Conservation (phyloP, 2,113 vertebrate species). For the Hippocampus barbouri region DNA sequence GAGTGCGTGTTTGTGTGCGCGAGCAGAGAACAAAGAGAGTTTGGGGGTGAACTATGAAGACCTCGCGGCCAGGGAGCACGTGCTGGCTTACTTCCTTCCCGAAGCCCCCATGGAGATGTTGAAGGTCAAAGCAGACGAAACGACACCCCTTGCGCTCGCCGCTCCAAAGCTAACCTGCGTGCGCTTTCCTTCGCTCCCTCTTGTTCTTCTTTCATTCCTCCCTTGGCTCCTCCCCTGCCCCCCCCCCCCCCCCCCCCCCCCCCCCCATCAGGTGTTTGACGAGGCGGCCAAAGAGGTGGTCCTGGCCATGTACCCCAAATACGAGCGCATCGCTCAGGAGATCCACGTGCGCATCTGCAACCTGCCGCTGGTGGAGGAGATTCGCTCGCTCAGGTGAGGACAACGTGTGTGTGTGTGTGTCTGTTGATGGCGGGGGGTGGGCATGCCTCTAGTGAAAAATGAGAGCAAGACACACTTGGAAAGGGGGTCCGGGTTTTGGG, state of each 20-base stretch:
- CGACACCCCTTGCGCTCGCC: no score
- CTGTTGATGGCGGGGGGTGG: no score
- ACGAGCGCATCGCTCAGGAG: conserved; percentile 87
- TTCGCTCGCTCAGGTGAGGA: conserved; percentile 85
- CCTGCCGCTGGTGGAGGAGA: conserved; percentile 92
- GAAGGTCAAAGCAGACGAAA: conserved; percentile 65
- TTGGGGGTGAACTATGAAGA: conserved; percentile 95
- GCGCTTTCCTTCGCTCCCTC: no score
- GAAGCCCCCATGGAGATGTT: conserved; percentile 95
- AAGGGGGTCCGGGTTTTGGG: no score
- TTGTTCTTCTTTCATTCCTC: no score
- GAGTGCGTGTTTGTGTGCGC: no score
- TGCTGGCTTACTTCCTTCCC: conserved; percentile 92
- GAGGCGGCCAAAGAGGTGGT: conserved; percentile 95
- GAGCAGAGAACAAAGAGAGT: conserved; percentile 91
- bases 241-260: no score
- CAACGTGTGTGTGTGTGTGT: neutral
- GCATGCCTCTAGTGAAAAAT: no score
- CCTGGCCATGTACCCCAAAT: conserved; percentile 96
- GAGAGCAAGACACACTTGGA: no score
- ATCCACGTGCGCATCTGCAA: conserved; percentile 94
- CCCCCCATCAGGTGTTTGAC: conserved; percentile 76
- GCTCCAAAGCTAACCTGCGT: no score
- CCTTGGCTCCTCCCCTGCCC: no score
- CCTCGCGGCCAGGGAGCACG: conserved; percentile 90